phyloP scores from a whole-genome alignment of 2,888 invertebrate genomes.

The Dasypogon diadema region DNA sequence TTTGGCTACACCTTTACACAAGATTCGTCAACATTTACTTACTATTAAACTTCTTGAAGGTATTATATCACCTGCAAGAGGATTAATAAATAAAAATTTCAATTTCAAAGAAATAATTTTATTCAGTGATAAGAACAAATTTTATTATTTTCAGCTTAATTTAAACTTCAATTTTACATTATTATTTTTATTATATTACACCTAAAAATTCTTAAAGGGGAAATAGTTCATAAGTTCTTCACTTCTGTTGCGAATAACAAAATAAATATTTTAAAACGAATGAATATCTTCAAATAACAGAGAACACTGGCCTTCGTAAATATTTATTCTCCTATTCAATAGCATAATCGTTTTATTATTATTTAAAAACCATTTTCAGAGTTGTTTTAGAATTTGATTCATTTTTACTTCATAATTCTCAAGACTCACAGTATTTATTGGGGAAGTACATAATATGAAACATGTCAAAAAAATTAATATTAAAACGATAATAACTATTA shows the following conservation, averaged over 20 bases:
- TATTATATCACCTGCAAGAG: no score
- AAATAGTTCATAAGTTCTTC: slow-evolving; percentile 44
- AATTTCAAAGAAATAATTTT: slow-evolving; percentile 42
- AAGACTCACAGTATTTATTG: slow-evolving; percentile 2
- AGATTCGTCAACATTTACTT: no score
- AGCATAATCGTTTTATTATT: not conserved
- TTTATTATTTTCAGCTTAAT: slow-evolving; percentile 15
- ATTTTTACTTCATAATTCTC: not conserved
- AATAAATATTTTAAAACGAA: slow-evolving; percentile 5
- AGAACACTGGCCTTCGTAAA: slow-evolving; percentile 12
- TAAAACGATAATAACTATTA: slow-evolving; percentile 8
- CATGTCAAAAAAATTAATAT: not conserved
- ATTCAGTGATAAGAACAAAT: slow-evolving; percentile 41
- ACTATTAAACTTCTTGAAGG: no score
- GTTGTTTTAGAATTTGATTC: slow-evolving; percentile 40
- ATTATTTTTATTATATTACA: slow-evolving; percentile 17
- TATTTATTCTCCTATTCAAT: not conserved
- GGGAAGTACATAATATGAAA: not conserved
- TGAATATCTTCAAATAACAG: not conserved
- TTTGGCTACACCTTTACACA: no score
- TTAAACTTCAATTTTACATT: slow-evolving; percentile 15
- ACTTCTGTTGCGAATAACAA: slow-evolving; percentile 12
- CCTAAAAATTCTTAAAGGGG: slow-evolving; percentile 27
- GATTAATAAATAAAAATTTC: not conserved
- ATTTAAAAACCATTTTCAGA: not conserved